These are phyloP conservation scores for Bombus pyrosoma DNA, from an alignment of 1,140 invertebrate species.

Conservation along the genomic window DNA sequence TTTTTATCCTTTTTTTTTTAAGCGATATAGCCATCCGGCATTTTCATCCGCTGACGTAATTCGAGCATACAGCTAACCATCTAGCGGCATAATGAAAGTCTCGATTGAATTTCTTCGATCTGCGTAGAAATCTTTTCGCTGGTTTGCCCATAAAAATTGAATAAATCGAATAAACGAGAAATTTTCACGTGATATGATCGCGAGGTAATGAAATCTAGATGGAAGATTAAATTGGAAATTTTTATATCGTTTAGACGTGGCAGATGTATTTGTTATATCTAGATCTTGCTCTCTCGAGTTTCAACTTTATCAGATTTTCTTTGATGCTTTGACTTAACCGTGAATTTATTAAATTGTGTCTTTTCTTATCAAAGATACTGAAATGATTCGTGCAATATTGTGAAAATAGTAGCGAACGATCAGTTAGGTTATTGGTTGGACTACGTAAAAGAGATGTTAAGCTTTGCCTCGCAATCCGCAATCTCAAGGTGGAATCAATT, in stretches of 20 bases:
- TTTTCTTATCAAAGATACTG: not conserved
- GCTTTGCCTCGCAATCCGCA: not conserved
- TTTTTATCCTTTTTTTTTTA: constrained; percentile 1
- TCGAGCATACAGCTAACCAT: not conserved
- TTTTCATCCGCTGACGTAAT: not conserved
- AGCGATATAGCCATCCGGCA: constrained; percentile 8
- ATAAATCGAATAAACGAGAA: constrained; percentile 3
- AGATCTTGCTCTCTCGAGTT: not conserved
- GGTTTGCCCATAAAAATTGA: not conserved
- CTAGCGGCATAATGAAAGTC: not conserved
- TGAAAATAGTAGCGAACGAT: not conserved
- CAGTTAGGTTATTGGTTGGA: no score
- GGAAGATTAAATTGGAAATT: constrained; percentile 2
- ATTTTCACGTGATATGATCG: not conserved
- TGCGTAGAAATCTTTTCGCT: not conserved
- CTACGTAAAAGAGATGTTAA: not conserved
- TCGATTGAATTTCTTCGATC: constrained; percentile 30
- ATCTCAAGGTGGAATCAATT: not conserved
- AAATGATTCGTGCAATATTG: not conserved
- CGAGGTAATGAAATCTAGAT: not conserved
- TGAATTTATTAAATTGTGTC: no score
- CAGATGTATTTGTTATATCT: not conserved
- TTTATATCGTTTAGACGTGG: not conserved
- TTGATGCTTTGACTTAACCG: no score
- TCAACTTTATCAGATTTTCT: no score